Base-by-base conservation (phyloP, 2,113 vertebrate genomes). In the Siphamia tubifer region DNA sequence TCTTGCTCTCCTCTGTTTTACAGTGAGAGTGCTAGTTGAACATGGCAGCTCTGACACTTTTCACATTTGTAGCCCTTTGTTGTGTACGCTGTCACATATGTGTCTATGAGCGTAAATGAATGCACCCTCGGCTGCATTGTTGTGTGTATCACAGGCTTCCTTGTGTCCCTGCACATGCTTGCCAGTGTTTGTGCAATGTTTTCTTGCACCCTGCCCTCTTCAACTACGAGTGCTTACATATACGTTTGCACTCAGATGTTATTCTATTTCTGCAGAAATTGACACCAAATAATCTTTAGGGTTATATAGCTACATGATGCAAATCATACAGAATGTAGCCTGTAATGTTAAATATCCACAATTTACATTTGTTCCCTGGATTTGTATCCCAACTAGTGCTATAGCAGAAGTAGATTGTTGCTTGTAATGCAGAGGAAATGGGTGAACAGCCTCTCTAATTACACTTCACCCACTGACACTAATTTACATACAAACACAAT, bases 401-500 rank as follows among this genome's bases (percentile, higher is more conserved):
- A 28, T 19, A 15, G 48, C 77, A 74, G 77, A 67, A 81, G 54
- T 57, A 64, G 25, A 67, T 82, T 61, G 74, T 24, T 15, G 32
- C 69, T 81, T 80, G 64, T 68, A 77, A 78, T 72, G 73, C 45
- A 45, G 65, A 77, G 66, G 79, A 87, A 87, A 81, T 71, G 67
- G 80, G 71, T 86, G 79, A 84, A 87, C 77, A 87, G 74, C 69
- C 79, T 82, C 69, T 83, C 79, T 87, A 88, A 89, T 91, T 89
- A 89, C 78, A 77, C 77, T 81, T 84, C 81, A 87, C 87, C 77
- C 83, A 77, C 68, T 87, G 81, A 87, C 83, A 81, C 70, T 75
- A 61, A 89, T 89, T 88, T 81, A 83, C 86, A 89, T 85, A 87
- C 70, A 88, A 87, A 87, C 77, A 86, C 76, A 88, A 87, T 83